phyloP scores from a whole-genome alignment of 2,113 vertebrate species.

The Cinclus cinclus region DNA sequence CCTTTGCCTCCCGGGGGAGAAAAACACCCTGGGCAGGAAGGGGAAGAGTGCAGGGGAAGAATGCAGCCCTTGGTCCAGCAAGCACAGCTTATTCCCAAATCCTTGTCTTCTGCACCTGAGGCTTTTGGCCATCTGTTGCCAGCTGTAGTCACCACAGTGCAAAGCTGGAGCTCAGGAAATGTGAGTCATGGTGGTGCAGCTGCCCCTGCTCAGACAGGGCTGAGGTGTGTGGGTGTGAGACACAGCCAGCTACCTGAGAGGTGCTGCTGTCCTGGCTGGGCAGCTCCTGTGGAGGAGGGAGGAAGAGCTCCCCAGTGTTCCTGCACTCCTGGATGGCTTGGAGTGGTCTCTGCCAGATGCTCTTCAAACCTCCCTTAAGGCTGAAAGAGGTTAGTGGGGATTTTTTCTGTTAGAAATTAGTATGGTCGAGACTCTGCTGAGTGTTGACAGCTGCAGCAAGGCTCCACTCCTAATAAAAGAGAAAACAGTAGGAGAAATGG shows the following conservation, averaged over 20 bases:
- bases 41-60: slow-evolving; percentile 26
- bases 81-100: not conserved
- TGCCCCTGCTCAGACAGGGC: not conserved
- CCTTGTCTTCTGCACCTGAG: slow-evolving; percentile 8
- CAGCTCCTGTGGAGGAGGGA: not conserved
- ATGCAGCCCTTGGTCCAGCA: not conserved
- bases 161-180: not conserved
- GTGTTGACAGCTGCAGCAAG: not conserved
- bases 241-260: not conserved
- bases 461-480: not conserved
- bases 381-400: not conserved
- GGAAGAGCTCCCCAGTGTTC: not conserved
- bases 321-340: not conserved
- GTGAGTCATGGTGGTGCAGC: fast-evolving
- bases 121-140: not conserved
- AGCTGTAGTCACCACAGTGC: not conserved
- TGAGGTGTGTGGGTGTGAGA: not conserved
- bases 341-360: not conserved
- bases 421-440: not conserved
- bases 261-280: not conserved
- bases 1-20: not conserved
- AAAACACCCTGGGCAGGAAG: slow-evolving; percentile 33
- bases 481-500: not conserved
- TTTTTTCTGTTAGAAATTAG: not conserved
- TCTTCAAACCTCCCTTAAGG: not conserved